Conservation (phyloP, 2,797 vertebrate species). For the Aldrovandia affinis region DNA sequence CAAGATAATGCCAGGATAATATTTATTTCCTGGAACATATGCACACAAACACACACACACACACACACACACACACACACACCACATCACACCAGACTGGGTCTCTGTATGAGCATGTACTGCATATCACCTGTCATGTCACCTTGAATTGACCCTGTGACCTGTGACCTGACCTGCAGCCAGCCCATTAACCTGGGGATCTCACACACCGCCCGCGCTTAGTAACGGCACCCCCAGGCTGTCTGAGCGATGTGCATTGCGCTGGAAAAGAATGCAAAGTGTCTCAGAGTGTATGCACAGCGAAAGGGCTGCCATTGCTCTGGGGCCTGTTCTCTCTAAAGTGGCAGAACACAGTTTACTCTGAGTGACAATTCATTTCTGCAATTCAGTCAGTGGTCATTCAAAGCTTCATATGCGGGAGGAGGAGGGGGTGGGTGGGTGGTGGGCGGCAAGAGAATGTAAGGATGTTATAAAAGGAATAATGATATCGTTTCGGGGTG, state of each 20-base stretch:
- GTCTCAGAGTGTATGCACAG: neutral
- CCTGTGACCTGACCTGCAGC: neutral
- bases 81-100: slow-evolving; percentile 27
- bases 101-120: slow-evolving; percentile 11
- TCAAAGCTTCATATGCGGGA: neutral
- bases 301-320: neutral
- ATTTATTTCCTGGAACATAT: neutral
- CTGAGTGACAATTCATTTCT: neutral
- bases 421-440: neutral
- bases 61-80: slow-evolving; percentile 25
- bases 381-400: neutral
- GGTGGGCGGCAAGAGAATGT: neutral
- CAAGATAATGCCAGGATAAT: neutral
- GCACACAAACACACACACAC: neutral
- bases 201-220: neutral
- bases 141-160: neutral
- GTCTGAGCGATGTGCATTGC: neutral
- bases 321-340: neutral
- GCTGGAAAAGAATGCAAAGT: neutral
- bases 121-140: slow-evolving; percentile 37
- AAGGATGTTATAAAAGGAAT: neutral
- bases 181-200: neutral
- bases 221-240: neutral
- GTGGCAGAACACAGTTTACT: neutral
- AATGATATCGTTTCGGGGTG: neutral